Evolutionary conservation across 2,888 invertebrate genomes (phyloP).

Genomic region (Troides helena): DNA sequence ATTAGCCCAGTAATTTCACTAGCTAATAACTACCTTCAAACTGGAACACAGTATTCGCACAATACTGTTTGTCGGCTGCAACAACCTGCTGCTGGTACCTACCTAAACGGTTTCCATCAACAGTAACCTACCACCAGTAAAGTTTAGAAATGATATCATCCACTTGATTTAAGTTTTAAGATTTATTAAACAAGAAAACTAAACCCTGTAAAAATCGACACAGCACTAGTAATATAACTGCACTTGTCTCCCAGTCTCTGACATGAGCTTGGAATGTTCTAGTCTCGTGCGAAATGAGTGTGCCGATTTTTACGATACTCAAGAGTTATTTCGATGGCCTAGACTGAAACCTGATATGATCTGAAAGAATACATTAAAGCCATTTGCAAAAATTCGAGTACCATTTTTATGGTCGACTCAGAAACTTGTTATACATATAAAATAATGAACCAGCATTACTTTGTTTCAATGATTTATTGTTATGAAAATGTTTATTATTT

Average conservation of each 20-base stretch:
- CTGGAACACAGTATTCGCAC: no score
- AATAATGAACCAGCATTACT: background rate
- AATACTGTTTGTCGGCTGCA: no score
- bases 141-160: no score
- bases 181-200: no score
- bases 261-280: slow-evolving; percentile 11
- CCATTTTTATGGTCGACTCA: background rate
- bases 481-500: no score
- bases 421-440: background rate
- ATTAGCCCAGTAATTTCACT: no score
- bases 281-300: slow-evolving; percentile 1
- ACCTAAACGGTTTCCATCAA: no score
- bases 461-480: no score
- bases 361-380: background rate
- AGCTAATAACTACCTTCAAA: no score
- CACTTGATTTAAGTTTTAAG: no score
- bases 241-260: slow-evolving; percentile 4
- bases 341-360: slow-evolving; percentile 2
- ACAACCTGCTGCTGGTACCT: no score
- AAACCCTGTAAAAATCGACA: background rate
- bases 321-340: slow-evolving; percentile 13
- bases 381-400: slow-evolving; percentile 5
- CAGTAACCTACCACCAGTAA: no score
- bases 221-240: slow-evolving; percentile 5
- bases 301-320: slow-evolving; percentile 5